A percentile compares a stretch with the other conserved stretches of the same genome.
Conservation (phyloP, 1,140 invertebrate genomes). For the Lordiphosa collinella region DNA sequence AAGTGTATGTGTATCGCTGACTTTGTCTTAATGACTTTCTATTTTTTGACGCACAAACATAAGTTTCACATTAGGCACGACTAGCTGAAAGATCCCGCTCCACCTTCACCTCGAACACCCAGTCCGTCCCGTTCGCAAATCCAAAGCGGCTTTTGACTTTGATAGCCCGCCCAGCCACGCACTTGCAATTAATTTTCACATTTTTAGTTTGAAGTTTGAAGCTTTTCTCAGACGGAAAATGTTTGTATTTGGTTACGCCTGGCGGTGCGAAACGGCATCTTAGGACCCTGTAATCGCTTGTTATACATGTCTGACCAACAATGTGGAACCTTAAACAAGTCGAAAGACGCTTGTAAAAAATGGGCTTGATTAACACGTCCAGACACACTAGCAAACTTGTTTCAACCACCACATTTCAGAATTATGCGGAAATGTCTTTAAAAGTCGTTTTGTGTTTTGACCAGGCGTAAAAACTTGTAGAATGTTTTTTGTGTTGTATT, state of each 20-base stretch:
- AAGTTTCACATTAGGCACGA: conserved; percentile 69
- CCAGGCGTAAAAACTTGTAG: conserved; percentile 26
- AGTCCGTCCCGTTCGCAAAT: not conserved
- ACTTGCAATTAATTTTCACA: conserved; percentile 60
- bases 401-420: conserved; percentile 48
- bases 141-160: conserved; percentile 44
- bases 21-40: conserved; percentile 51
- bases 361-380: conserved; percentile 55
- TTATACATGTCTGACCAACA: conserved; percentile 41
- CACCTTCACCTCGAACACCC: not conserved
- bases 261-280: conserved; percentile 7
- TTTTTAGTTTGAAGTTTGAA: no score
- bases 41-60: conserved; percentile 60
- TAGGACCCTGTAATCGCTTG: conserved; percentile 30
- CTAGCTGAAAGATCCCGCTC: conserved; percentile 14
- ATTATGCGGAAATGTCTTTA: conserved; percentile 66
- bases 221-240: conserved; percentile 42
- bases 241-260: conserved; percentile 48
- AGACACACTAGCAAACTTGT: conserved; percentile 54
- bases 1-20: no score
- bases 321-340: conserved; percentile 62
- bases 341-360: conserved; percentile 24
- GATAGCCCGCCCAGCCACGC: conserved; percentile 35
- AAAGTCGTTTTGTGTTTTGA: conserved; percentile 34
- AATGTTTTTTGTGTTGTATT: conserved; percentile 32